A percentile compares a stretch with the other conserved stretches of the same genome.
phyloP scores from a whole-genome alignment of 2,888 invertebrate species.

The Andrena chrysosceles region DNA sequence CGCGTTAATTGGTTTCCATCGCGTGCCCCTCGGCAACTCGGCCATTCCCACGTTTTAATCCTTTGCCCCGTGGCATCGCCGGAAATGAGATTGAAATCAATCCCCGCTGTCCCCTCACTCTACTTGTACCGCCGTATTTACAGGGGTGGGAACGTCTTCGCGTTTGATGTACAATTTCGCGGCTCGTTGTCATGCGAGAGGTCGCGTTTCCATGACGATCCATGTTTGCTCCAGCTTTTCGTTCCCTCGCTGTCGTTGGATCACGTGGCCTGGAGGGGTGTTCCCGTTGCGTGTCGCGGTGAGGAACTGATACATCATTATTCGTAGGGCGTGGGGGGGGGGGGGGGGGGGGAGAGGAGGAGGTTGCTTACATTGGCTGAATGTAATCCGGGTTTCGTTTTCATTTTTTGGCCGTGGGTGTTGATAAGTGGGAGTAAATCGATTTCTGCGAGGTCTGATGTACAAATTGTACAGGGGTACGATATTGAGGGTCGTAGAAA shows the following conservation, averaged over 20 bases:
- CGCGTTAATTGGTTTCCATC: constrained; percentile 49
- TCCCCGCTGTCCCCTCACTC: no score
- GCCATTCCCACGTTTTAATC: constrained; percentile 28
- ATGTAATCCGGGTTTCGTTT: no score
- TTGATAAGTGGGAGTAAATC: no score
- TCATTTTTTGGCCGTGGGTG: no score
- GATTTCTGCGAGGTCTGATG: no score
- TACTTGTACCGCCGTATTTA: neutral
- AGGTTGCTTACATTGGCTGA: no score
- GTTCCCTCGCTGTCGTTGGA: neutral
- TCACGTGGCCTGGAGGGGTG: neutral
- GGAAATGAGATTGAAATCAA: constrained; percentile 27
- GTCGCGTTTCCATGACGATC: neutral
- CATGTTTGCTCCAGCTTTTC: neutral
- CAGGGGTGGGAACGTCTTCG: neutral
- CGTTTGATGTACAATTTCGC: constrained; percentile 16
- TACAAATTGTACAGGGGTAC: no score
- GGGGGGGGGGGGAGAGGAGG: neutral
- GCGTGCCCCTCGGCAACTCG: constrained; percentile 8
- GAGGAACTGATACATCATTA: neutral
- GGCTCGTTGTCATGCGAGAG: neutral
- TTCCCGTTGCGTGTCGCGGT: neutral
- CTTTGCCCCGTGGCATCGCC: constrained; percentile 1
- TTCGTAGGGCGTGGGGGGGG: neutral
- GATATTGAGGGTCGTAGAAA: no score